These are phyloP conservation scores for Alaudala cheleensis DNA, from an alignment of 2,113 vertebrate species.

Conservation along the genomic window DNA sequence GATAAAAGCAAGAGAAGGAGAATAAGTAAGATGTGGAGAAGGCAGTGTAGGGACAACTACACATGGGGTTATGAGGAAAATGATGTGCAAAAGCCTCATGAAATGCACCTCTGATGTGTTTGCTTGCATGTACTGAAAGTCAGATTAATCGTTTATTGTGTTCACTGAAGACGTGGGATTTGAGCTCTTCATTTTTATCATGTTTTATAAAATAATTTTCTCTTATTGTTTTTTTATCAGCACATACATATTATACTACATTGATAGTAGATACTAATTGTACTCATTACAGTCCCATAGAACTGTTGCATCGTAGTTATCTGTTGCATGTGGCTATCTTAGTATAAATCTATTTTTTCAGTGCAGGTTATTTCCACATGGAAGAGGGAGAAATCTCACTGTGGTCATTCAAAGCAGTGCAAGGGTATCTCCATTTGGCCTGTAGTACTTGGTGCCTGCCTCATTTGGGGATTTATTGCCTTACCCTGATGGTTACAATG, in stretches of 20 bases:
- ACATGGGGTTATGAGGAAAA: background rate
- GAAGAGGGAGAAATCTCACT: background rate
- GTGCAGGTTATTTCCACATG: background rate
- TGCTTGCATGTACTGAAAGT: background rate
- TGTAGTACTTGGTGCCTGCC: background rate
- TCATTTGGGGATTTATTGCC: background rate
- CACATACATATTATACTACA: background rate
- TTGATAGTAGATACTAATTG: background rate
- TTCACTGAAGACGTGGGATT: background rate
- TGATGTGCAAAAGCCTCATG: background rate
- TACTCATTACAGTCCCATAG: background rate
- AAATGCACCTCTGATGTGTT: background rate
- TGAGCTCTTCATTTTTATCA: background rate
- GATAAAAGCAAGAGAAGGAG: background rate
- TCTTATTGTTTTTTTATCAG: background rate
- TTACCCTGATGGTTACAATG: background rate
- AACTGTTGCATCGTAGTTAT: background rate
- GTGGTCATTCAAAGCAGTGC: background rate
- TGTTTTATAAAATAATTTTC: background rate
- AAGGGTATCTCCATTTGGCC: background rate
- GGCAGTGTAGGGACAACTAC: background rate
- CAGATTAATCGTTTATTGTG: background rate
- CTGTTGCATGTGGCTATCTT: background rate
- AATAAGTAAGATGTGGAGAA: background rate
- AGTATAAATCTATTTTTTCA: background rate